Evolutionary conservation across 2,888 invertebrate species (phyloP), one percentile per base, ranked within the genome.

Genomic region (Trichopoda pennipes): DNA sequence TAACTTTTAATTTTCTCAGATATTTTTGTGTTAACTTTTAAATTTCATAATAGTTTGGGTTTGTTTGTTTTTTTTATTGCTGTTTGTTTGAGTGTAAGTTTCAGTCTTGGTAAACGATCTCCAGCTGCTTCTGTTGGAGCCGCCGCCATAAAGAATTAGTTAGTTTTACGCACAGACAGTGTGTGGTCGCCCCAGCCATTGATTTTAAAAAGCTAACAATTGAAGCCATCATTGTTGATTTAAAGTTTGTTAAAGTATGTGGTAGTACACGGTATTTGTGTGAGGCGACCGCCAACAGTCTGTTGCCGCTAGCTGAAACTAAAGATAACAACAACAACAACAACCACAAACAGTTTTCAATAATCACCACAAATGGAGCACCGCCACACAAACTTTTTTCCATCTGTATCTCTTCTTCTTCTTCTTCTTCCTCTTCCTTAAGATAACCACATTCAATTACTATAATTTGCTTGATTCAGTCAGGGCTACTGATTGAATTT

Each of bases 401-500:
- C 60, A 56, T 74, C 28, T 78, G 63, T 61, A 53, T 56, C 35
- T 55, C 63, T 64, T 77, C 80, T 77, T 55, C 63, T 64, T 77
- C 80, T 80, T 55, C 63, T 64, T 77, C 77, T 80, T 28, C 6
- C 6, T 28, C 6, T 28, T 77, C 69, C 56, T 73, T 77, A 60
- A 61, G 64, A 76, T 63, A 55, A 85, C 86, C 88, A 86, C 88
- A 88, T 89, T 90, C 89, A 89, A 89, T 89, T 89, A 89, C 90
- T 89, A 90, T 90, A 90, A 90, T 90, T 90, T 90, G 87, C 88
- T 87, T 88, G 81, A 73, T 66, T 81, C 83, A 80, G 83, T 81
- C 78, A 83, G 84, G 68, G 90, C 91, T 90, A 90, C 91, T 90
- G 91, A 91, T 90, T 91, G 90, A 90, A 90, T 91, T 90, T 90